Evolutionary conservation across 2,113 vertebrate species (phyloP).

Genomic region (Burhinus oedicnemus): DNA sequence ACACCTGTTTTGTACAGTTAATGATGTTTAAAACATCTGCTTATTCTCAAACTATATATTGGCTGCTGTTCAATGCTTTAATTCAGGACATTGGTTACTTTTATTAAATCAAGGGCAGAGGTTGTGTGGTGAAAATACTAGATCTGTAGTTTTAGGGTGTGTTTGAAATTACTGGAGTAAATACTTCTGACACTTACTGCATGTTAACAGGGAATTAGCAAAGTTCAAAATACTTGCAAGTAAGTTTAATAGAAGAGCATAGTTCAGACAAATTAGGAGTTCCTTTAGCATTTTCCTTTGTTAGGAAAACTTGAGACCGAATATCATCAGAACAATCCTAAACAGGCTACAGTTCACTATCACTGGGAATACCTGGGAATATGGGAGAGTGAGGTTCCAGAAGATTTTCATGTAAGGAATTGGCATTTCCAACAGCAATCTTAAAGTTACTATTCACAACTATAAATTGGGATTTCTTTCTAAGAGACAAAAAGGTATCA

Average conservation of each 20-base stretch:
- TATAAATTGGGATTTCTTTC: background rate
- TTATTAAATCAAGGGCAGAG: background rate
- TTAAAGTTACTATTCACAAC: background rate
- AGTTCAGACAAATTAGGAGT: background rate
- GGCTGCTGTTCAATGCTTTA: background rate
- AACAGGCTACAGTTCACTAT: background rate
- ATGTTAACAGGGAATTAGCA: background rate
- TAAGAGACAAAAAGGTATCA: background rate
- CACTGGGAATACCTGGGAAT: background rate
- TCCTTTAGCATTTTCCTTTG: background rate
- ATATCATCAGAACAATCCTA: background rate
- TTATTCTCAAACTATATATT: background rate
- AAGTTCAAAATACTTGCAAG: background rate
- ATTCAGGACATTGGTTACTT: background rate
- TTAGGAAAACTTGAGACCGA: background rate
- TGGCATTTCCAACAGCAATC: background rate
- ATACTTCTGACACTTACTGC: background rate
- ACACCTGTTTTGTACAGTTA: background rate
- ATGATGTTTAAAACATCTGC: slow-evolving; percentile 6
- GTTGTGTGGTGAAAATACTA: background rate
- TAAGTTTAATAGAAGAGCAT: background rate
- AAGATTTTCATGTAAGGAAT: background rate
- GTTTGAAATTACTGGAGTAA: background rate
- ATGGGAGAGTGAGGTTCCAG: background rate
- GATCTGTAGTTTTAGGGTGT: background rate